Base-by-base conservation (phyloP, 2,113 vertebrate species). In the Oreochromis aureus region DNA sequence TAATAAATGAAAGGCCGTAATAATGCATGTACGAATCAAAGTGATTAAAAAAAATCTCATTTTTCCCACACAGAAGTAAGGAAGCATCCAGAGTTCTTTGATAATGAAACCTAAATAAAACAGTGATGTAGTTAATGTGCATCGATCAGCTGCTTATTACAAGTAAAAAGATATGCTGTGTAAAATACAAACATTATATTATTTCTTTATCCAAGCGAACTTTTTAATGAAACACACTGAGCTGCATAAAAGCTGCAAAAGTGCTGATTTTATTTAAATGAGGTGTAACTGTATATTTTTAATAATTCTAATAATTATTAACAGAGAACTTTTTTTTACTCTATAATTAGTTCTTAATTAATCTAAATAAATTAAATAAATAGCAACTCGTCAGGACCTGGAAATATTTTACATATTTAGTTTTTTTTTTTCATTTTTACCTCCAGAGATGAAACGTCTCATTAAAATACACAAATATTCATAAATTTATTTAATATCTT, bases 61-160 rank as follows among this genome's bases (percentile, higher is more conserved):
- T 46, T 27, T 73, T 1, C 0, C 0, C 2, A 27, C 22, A 11
- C 15, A 48, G n/a, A 78, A 8, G 15, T 13, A n/a, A 51, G 3
- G 27, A 78, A 78, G 44, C 15, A 3, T 46, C 41, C 15, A 48
- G 16, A 2, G 10, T 44, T 34, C 1, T 61, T 71, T 41, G 66
- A 71, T 41, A 44, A 44, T 16, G n/a, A 73, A 73, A 46, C 66
- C 24, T 30, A 13, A 12, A 51, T 27, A 30, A 51, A 51, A 8
- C 27, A 4, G n/a, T 11, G 19, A 11, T 22, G 5, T 3, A 22
- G 10, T 55, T 22, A 11, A 11, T n/a, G 12, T 12, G 22, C 12
- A 32, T 5, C 24, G 10, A 18, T 10, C 4, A 6, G 51, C 24
- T 51, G 16, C 24, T 51, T 51, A 2, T 76, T 7, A 19, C 0